Conservation (phyloP, 2,113 vertebrate species). For the Origma solitaria region DNA sequence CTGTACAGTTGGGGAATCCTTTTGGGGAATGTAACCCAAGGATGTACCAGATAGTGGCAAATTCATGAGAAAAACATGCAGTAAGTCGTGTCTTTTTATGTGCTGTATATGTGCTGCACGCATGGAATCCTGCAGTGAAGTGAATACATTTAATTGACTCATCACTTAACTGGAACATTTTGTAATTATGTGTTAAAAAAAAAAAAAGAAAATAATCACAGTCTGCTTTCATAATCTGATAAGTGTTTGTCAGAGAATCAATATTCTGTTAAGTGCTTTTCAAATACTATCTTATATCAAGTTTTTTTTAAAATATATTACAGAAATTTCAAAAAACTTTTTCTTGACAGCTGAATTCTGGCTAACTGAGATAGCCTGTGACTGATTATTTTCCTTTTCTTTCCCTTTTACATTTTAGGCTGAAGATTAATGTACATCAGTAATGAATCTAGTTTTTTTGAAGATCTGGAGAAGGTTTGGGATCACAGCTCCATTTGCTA, state of each 20-base stretch:
- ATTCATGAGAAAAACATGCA: not conserved
- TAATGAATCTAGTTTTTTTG: not conserved
- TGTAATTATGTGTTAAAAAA: not conserved
- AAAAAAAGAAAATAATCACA: not conserved
- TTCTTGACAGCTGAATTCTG: not conserved
- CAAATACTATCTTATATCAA: not conserved
- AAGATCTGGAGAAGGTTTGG: not conserved
- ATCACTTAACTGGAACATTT: not conserved
- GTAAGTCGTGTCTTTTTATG: not conserved
- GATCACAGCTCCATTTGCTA: not conserved
- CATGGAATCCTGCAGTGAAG: not conserved
- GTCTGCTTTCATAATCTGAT: not conserved
- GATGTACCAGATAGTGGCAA: not conserved
- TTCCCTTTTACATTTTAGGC: not conserved
- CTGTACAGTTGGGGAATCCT: not conserved
- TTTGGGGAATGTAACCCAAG: not conserved
- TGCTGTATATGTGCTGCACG: not conserved
- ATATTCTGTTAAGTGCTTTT: not conserved
- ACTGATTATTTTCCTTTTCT: not conserved
- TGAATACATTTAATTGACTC: not conserved
- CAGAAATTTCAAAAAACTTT: not conserved
- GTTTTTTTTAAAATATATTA: not conserved
- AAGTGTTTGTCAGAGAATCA: not conserved
- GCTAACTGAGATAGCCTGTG: not conserved
- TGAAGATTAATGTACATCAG: slow-evolving; percentile 25